phyloP scores from a whole-genome alignment of 2,797 vertebrate species.

The Lycodopsis pacificus region DNA sequence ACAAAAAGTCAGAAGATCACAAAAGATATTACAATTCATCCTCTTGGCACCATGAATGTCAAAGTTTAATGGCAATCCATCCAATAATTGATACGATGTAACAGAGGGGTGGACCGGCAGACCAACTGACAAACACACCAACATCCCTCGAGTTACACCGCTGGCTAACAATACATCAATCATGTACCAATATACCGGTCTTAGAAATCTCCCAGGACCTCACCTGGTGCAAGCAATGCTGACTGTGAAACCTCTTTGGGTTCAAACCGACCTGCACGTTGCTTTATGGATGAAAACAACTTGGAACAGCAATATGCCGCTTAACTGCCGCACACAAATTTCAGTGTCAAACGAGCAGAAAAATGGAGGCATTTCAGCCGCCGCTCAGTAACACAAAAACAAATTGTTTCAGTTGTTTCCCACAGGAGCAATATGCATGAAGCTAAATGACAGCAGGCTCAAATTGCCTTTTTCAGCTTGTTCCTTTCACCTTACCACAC shows the following conservation, averaged over 20 bases:
- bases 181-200: background rate
- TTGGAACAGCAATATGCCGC: conserved; percentile 49
- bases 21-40: background rate
- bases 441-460: conserved; percentile 60
- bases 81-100: background rate
- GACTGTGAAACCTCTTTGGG: conserved; percentile 31
- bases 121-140: background rate
- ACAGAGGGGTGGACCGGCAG: background rate
- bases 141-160: background rate
- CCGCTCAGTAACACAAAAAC: conserved; percentile 63
- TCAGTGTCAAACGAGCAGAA: conserved; percentile 56
- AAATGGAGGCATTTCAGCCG: conserved; percentile 55
- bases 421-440: conserved; percentile 65
- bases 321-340: conserved; percentile 38
- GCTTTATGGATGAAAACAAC: conserved; percentile 51
- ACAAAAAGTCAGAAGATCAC: background rate
- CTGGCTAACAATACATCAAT: background rate
- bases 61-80: background rate
- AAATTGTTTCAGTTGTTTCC: conserved; percentile 65
- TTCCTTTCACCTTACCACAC: conserved; percentile 63
- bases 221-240: conserved; percentile 34
- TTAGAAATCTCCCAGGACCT: conserved; percentile 2
- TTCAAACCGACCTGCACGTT: conserved; percentile 28
- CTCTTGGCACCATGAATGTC: background rate
- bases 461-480: conserved; percentile 66